These are phyloP conservation scores for Brachypteracias leptosomus DNA, from an alignment of 2,113 vertebrate species.

Conservation along the genomic window DNA sequence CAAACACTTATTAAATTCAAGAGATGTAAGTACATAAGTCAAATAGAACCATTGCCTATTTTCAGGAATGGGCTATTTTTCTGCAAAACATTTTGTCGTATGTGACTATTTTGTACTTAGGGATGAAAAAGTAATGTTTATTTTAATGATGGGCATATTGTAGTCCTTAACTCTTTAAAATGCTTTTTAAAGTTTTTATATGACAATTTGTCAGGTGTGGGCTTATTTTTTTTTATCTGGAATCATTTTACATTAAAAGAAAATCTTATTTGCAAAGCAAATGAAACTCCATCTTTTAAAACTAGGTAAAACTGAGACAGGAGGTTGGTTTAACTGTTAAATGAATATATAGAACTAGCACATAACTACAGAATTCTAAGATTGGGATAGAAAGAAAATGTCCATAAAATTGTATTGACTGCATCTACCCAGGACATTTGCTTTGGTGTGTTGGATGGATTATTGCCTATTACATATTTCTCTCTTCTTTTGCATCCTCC, in stretches of 20 bases:
- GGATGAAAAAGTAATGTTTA: not conserved
- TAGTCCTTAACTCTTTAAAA: not conserved
- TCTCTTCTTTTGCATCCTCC: not conserved
- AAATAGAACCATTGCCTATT: not conserved
- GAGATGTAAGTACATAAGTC: not conserved
- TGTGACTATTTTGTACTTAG: not conserved
- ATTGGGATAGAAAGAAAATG: not conserved
- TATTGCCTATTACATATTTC: not conserved
- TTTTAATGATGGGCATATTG: not conserved
- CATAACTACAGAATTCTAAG: not conserved
- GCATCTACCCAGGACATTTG: not conserved
- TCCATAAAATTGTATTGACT: not conserved
- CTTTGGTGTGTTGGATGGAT: not conserved
- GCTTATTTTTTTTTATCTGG: not conserved
- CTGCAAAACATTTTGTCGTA: not conserved
- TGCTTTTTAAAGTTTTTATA: not conserved
- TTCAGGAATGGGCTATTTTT: not conserved
- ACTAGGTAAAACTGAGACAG: not conserved
- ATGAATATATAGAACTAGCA: not conserved
- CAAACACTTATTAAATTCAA: not conserved
- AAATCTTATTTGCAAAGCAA: constrained; percentile 20
- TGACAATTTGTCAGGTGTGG: not conserved
- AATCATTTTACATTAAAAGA: not conserved
- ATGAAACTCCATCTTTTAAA: not conserved
- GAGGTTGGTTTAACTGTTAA: not conserved